Percentiles rank a stretch among this genome's conserved stretches.
phyloP scores from a whole-genome alignment of 2,888 invertebrate species.

The Lamellibrachia columna region DNA sequence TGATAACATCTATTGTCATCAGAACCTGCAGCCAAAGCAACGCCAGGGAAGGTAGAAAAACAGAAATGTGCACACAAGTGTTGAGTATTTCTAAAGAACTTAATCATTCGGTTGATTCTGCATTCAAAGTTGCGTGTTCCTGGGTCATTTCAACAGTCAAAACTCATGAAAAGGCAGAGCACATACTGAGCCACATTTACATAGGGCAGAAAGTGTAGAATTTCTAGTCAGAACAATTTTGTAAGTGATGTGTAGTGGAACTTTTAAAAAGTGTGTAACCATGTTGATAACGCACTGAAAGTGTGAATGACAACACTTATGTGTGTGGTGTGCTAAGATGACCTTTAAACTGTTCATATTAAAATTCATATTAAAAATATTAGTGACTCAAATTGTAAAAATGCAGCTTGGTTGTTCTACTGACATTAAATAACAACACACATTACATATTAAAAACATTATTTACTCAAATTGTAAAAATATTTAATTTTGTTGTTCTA shows the following conservation, averaged over 20 bases:
- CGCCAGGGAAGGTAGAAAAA: not conserved
- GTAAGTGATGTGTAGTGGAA: too few species aligned
- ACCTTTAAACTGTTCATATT: not conserved
- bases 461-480: not conserved
- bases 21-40: not conserved
- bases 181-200: not conserved
- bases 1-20: not conserved
- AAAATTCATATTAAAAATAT: not conserved
- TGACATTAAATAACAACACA: too few species aligned
- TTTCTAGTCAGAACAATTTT: too few species aligned
- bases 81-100: not conserved
- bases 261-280: not conserved
- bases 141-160: not conserved
- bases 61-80: not conserved
- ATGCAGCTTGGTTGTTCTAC: not conserved
- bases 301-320: not conserved
- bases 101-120: not conserved
- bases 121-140: not conserved
- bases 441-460: not conserved
- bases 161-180: not conserved
- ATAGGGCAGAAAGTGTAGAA: too few species aligned
- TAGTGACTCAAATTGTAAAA: not conserved
- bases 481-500: not conserved
- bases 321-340: not conserved
- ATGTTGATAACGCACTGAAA: not conserved